Conservation (phyloP, 2,797 vertebrate species). For the Dallia pectoralis region DNA sequence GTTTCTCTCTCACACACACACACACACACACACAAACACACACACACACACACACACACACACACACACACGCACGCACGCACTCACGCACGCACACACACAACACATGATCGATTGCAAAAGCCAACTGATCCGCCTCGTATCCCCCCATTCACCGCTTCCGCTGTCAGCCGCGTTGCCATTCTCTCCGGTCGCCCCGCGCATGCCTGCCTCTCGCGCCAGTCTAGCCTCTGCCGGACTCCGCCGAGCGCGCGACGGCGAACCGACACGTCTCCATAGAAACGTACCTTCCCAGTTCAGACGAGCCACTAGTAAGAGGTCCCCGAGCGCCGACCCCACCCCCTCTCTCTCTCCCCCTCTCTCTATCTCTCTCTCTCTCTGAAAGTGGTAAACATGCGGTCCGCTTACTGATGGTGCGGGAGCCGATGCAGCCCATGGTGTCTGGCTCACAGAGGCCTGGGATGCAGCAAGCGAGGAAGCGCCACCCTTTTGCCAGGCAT, state of each 20-base stretch:
- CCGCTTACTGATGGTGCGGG: conserved; percentile 78
- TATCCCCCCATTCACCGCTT: background rate
- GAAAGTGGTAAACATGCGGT: conserved; percentile 4
- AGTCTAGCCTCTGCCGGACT: background rate
- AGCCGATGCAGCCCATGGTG: conserved; percentile 81
- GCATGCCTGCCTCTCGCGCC: background rate
- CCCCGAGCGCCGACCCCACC: background rate
- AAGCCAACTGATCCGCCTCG: background rate
- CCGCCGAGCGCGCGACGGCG: background rate
- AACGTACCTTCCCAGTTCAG: background rate
- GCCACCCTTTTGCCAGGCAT: conserved; percentile 70
- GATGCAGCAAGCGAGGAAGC: conserved; percentile 62
- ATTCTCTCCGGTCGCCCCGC: background rate
- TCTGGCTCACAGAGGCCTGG: conserved; percentile 69
- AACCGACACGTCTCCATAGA: background rate
- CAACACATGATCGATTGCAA: background rate
- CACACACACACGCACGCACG: no score
- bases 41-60: background rate
- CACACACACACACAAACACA: conserved; percentile 2
- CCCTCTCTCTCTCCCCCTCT: background rate
- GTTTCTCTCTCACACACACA: background rate
- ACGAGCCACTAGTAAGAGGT: background rate
- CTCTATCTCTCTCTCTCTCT: conserved; percentile 39
- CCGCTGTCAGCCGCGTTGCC: background rate
- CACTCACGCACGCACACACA: background rate